These are phyloP conservation scores for Malurus cyaneus DNA, from an alignment of 2,113 vertebrate species.

Conservation along the genomic window DNA sequence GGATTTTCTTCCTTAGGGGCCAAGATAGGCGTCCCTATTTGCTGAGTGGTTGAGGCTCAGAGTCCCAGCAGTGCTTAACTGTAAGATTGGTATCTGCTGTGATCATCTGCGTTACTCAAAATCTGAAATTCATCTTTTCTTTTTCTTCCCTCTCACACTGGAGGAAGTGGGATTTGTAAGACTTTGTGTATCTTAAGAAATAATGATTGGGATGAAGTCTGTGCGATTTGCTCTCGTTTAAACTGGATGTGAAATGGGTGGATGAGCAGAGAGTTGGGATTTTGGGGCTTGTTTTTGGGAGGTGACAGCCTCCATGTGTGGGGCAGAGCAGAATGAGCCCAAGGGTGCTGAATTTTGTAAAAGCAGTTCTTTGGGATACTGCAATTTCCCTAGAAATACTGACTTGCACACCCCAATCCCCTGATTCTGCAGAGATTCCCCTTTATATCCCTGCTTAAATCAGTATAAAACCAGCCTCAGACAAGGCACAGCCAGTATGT, in stretches of 20 bases:
- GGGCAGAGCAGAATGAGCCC: neutral
- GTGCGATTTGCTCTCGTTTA: neutral
- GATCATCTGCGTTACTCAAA: neutral
- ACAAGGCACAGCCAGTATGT: neutral
- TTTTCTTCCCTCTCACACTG: rapidly evolving
- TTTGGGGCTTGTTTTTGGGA: rapidly evolving
- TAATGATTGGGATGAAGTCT: neutral
- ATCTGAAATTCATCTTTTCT: neutral
- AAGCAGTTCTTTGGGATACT: neutral
- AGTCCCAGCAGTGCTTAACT: neutral
- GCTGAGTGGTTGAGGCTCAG: neutral
- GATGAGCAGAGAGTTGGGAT: neutral
- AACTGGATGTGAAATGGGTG: neutral
- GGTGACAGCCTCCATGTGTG: rapidly evolving
- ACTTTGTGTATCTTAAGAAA: neutral
- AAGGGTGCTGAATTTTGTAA: neutral
- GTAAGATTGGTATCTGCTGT: neutral
- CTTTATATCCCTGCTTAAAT: neutral
- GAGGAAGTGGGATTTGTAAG: neutral
- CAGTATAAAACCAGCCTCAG: neutral
- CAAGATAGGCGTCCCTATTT: neutral
- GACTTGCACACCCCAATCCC: neutral
- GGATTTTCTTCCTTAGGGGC: neutral
- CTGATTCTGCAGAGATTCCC: neutral
- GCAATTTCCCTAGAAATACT: neutral